Evolutionary conservation across 2,797 vertebrate genomes (phyloP).

Genomic region (Parauchenoglanis ngamensis): DNA sequence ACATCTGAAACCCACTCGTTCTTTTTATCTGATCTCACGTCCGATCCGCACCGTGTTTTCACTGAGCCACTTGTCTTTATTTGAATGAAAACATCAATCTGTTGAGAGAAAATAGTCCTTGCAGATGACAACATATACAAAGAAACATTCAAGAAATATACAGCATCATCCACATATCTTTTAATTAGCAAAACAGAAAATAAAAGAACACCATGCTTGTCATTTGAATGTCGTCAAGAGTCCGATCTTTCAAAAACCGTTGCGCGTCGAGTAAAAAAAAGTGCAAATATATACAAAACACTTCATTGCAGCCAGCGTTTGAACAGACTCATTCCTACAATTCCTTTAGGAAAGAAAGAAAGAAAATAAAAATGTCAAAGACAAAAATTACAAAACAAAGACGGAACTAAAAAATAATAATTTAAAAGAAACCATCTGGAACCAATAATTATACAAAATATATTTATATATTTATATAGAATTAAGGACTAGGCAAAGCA

Average conservation of each 20-base stretch:
- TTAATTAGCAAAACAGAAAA: conserved; percentile 66
- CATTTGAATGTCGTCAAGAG: conserved; percentile 63
- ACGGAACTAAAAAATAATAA: conserved; percentile 54
- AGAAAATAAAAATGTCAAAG: conserved; percentile 4
- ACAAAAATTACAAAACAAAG: conserved; percentile 47
- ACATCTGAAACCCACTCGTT: not conserved
- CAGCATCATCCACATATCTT: conserved; percentile 68
- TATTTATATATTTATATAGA: conserved; percentile 71
- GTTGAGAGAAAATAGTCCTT: conserved; percentile 60
- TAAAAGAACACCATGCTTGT: conserved; percentile 65
- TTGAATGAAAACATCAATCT: conserved; percentile 65
- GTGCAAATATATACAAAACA: conserved; percentile 73
- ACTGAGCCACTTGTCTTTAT: conserved; percentile 64
- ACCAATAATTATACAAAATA: conserved; percentile 71
- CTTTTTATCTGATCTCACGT: conserved; percentile 13
- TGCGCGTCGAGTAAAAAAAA: conserved; percentile 64
- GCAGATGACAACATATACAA: conserved; percentile 61
- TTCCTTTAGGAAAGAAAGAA: conserved; percentile 50
- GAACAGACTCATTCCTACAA: conserved; percentile 59
- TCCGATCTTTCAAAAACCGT: conserved; percentile 63
- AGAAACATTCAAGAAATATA: conserved; percentile 65
- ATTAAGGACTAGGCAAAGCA: conserved; percentile 68
- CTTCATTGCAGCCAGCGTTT: conserved; percentile 66
- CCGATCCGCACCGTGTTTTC: conserved; percentile 37
- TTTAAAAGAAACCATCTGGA: conserved; percentile 60